Base-by-base conservation (phyloP, 1,140 invertebrate species). In the Metaphire vulgaris region DNA sequence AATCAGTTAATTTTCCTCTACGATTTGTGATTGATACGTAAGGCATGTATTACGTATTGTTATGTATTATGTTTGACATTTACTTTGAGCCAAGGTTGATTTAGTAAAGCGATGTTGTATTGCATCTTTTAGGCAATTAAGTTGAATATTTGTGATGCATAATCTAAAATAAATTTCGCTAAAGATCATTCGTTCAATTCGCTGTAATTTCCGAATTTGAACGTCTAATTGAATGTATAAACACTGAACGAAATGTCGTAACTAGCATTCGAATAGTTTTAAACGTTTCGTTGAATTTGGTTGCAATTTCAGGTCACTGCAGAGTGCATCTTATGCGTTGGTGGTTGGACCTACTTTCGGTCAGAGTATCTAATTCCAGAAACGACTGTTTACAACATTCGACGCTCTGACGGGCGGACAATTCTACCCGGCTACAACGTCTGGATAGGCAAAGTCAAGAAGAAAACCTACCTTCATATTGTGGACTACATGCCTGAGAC, bases 391-490 rank as follows among this genome's bases (percentile, higher is more conserved):
- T 33, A 70, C 31, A 69, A 70, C 28, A 28, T 70, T 41, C 31
- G 68, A n/a, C 28, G 69, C n/a, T 31, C 56, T 31, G 68, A 32
- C 32, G 68, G 66, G 1, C 56, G 68, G 16, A 28, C 14, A 21
- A 29, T 76, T 30, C 31, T 70, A 29, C 21, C 64, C 29, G 74
- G 70, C n/a, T 70, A 76, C 30, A 76, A 76, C 33, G 67, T 76
- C 21, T 76, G 74, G 74, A 33, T 76, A 12, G 30, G 68, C n/a
- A 33, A 33, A 12, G 29, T 76, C 26, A 70, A 76, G 16, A 64
- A 76, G n/a, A 64, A 76, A 29, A 28, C 34, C 1, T 76, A 71
- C 34, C 31, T 76, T n/a, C 74, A 76, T 34, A 70, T 76, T 1
- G 30, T 76, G 1, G 74, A 76, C 66, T 31, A 69, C 67, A 15